Evolutionary conservation across 2,797 vertebrate species (phyloP), one percentile per base, ranked within the genome.

Genomic region (Enteromius mattozi): DNA sequence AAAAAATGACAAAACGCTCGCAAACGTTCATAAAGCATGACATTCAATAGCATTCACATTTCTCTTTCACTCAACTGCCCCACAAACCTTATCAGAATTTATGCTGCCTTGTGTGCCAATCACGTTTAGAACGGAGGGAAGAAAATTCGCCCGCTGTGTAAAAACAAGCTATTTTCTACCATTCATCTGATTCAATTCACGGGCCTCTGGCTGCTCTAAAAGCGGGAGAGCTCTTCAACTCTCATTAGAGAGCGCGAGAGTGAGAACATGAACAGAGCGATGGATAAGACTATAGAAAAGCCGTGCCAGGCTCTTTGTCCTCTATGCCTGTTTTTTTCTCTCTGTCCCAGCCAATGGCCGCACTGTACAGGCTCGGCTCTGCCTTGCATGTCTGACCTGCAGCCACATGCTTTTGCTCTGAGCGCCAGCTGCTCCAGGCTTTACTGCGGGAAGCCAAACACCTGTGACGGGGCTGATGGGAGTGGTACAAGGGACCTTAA

Each of bases 1-100:
- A 71, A 88, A 63, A 88, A 89, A 80, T 83, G 77, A 87, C 82
- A 78, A 72, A 68, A 83, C 51, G 7, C 59, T 81, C 27, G 35
- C 35, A 35, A 77, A 19, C 16, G 1, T 33, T 81, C 79, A 72
- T 59, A 80, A 80, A 37, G 85, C 59, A 27, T 76, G 19, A 27
- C 19, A 69, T 76, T 49, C 75, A 75, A 72, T 66, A 33, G 37
- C 78, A 66, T 63, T 77, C 72, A 54, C 24, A 71, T 72, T 70
- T 63, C 66, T 61, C 69, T 85, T 79, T 70, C 80, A 54, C 40
- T 78, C 77, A 7, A 40, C 80, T 77, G 61, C 24, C 71, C 63
- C 35, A n/a, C 77, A 75, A 83, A 70, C 37, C 51, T 78, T 51
- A 68, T 75, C 78, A 69, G 54, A 42, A 66, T 47, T 27, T 83